Conservation (phyloP, 2,888 invertebrate species). For the Drymonia ruficornis region DNA sequence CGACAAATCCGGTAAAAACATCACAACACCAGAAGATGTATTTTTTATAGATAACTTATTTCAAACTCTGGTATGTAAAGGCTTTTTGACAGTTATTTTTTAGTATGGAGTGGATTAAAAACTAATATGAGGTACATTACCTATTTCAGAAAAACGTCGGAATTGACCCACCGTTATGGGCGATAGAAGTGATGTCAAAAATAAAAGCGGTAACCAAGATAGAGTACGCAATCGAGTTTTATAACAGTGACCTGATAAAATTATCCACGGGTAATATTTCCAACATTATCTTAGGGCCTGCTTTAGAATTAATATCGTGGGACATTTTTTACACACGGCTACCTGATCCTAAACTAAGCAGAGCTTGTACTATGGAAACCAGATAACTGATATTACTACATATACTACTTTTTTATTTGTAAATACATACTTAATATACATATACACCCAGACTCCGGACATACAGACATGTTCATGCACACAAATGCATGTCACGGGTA, state of each 20-base stretch:
- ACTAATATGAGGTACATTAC: background rate
- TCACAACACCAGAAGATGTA: slow-evolving; percentile 69
- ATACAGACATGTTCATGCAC: no score
- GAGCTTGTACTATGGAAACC: no score
- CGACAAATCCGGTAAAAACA: slow-evolving; percentile 62
- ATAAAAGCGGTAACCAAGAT: slow-evolving; percentile 76
- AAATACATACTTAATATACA: no score
- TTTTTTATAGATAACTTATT: slow-evolving; percentile 78
- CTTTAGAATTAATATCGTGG: no score
- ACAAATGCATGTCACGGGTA: no score
- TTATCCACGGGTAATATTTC: slow-evolving; percentile 66
- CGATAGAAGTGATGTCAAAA: slow-evolving; percentile 63
- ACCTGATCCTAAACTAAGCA: no score
- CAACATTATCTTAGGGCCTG: no score
- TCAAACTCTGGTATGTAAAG: slow-evolving; percentile 70
- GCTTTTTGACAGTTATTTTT: slow-evolving; percentile 5
- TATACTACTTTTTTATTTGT: no score
- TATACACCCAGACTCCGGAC: no score
- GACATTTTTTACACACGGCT: no score
- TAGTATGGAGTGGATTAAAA: background rate
- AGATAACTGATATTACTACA: no score
- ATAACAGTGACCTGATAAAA: slow-evolving; percentile 61
- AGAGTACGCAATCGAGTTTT: slow-evolving; percentile 69
- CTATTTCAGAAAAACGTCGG: slow-evolving; percentile 74
- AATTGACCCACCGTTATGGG: slow-evolving; percentile 67